Base-by-base conservation (phyloP, 2,888 invertebrate species). In the Bugula neritina region DNA sequence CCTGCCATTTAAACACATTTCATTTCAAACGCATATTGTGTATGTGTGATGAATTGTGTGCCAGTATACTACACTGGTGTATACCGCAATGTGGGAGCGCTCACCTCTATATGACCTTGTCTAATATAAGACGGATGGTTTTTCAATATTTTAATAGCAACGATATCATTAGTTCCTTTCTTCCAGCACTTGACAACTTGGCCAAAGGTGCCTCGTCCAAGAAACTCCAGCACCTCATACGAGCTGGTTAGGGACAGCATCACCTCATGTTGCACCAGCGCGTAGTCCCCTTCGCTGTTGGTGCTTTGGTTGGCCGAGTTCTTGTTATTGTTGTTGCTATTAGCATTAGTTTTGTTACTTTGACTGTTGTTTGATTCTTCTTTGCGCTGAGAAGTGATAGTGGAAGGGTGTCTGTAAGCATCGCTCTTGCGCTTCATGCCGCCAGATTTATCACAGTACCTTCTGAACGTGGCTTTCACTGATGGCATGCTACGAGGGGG, bases 111-210 rank as follows among this genome's bases (percentile, higher is more conserved):
- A 88, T 99, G 99, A 79, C 99, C 99, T 88, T 99, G 99, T 81
- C 99, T 90, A 77, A 98, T 98, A 88, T 99, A 99, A 80, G 97
- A 98, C 77, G 99, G 99, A 87, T 99, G 99, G 88, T 99, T 99
- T 88, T 99, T 99, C 74, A 99, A 88, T 85, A 99, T 99, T 88
- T 99, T 99, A 86, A 99, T 99, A 84, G 99, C 99, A 81, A 99
- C 98, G 84, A 99, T 98, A 87, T 99, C 98, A 85, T 96, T 99
- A 80, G 99, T 99, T 85, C 98, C 98, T 85, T 98, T 97, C 87
- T 99, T 99, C 98, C 99, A 99, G 87, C 99, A 99, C 88, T 99
- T 99, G 83, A 99, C 99, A 83, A 99, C 99, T 86, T 91, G 90
- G 77, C 98, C 98, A 87, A 99, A 99, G 78, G 98, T 99, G 81